Conservation (phyloP, 2,797 vertebrate species). For the Loriculus beryllinus region DNA sequence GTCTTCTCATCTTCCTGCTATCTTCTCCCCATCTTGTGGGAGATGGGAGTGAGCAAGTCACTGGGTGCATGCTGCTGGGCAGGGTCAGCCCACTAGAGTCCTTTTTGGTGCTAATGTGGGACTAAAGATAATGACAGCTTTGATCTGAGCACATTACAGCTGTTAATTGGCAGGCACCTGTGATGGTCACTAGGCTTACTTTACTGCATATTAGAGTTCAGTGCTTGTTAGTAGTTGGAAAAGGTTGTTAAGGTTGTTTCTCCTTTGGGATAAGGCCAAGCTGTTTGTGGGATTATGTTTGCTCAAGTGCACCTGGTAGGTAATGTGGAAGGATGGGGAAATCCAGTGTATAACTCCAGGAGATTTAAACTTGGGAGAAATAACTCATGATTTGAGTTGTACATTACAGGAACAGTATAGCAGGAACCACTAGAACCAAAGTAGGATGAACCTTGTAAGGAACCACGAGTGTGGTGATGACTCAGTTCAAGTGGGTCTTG, state of each 20-base stretch:
- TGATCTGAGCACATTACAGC: neutral
- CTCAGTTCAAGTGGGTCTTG: neutral
- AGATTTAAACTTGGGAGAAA: neutral
- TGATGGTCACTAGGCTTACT: neutral
- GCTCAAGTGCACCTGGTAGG: neutral
- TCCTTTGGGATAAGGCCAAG: neutral
- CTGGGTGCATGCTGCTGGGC: neutral
- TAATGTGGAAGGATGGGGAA: neutral
- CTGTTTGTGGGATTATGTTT: neutral
- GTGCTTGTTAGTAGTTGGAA: neutral
- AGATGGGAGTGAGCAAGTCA: neutral
- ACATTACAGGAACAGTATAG: neutral
- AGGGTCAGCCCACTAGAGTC: neutral
- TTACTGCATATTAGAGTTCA: neutral
- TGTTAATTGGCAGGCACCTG: neutral
- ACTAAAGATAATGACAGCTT: neutral
- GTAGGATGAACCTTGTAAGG: neutral
- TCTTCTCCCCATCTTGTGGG: neutral
- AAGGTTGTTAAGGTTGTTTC: neutral
- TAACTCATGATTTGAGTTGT: neutral
- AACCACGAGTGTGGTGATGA: neutral
- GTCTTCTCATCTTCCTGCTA: neutral
- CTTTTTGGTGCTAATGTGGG: rapidly evolving
- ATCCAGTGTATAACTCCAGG: neutral
- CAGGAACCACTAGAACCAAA: neutral